Percentiles rank a stretch among this genome's conserved stretches.
Conservation (phyloP, 2,888 invertebrate species). For the Eulithis prunata region DNA sequence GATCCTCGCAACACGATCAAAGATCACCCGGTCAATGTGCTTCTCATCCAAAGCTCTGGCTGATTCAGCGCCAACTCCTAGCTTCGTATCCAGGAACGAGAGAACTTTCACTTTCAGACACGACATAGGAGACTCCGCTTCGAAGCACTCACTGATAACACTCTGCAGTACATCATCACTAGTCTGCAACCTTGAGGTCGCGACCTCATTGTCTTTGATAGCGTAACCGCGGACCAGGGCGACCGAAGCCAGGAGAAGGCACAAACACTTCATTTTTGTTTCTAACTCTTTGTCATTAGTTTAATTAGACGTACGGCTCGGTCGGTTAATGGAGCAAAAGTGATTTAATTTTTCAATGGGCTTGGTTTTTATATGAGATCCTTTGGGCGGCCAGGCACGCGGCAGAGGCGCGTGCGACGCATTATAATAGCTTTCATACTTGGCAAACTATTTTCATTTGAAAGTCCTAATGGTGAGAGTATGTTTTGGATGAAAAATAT, state of each 20-base stretch:
- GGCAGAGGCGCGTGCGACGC: constrained; percentile 62
- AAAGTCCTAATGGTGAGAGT: constrained; percentile 82
- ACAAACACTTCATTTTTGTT: constrained; percentile 78
- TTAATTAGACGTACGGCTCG: constrained; percentile 77
- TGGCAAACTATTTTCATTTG: constrained; percentile 80
- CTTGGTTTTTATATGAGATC: constrained; percentile 87
- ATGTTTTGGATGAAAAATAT: constrained; percentile 52
- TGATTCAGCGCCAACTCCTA: constrained; percentile 86
- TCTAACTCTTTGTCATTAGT: constrained; percentile 76
- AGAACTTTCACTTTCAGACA: constrained; percentile 92
- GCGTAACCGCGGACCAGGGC: constrained; percentile 77
- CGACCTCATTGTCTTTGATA: constrained; percentile 83
- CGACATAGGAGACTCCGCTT: constrained; percentile 86
- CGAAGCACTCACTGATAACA: constrained; percentile 89
- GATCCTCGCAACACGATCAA: constrained; percentile 88
- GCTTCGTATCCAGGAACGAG: constrained; percentile 88
- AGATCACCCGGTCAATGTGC: constrained; percentile 90
- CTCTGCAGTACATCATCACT: constrained; percentile 89
- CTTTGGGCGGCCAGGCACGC: constrained; percentile 83
- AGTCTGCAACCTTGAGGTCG: constrained; percentile 83
- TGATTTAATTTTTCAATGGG: constrained; percentile 86
- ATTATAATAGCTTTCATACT: constrained; percentile 71
- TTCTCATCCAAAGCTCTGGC: constrained; percentile 85
- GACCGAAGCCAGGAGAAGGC: constrained; percentile 80
- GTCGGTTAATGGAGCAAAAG: constrained; percentile 81